Base-by-base conservation (phyloP, 2,888 invertebrate genomes). In the Mayetiola destructor region DNA sequence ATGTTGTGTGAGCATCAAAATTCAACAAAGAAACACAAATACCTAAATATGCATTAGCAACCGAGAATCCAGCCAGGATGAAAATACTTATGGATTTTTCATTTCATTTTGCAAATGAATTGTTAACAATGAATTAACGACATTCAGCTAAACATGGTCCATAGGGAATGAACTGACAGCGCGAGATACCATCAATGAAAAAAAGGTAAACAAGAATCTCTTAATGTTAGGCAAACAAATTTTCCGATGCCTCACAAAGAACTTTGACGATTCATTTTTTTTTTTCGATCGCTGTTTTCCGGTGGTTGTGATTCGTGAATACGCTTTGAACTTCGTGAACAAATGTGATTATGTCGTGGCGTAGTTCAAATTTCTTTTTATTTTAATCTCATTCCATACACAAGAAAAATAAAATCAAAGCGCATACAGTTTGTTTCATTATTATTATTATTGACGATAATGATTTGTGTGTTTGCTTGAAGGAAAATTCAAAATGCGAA, bases 81-180 rank as follows among this genome's bases (percentile, higher is more conserved):
- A n/a, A n/a, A n/a, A n/a, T n/a, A n/a, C n/a, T 18, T 21, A 12
- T 23, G 5, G 3, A 18, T 39, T 20, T 8, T 27, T 48, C 27
- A 48, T 48, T 48, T 27, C 27, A 27, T 48, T 48, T 27, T 27
- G 48, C 48, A 48, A n/a, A 48, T 48, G 48, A 48, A 48, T 48
- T 48, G 48, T 27, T 48, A 48, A 48, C 48, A 48, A 48, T 48
- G 48, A 48, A 48, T 48, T 48, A 48, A 48, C 48, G 48, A 27
- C 23, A n/a, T 48, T 48, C 18, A 36, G n/a, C 23, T 8, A 32
- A 32, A 9, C 32, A n/a, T 12, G 12, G 12, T 12, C 32, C 8
- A 32, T 32, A 12, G 32, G 12, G 32, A 32, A 32, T n/a, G 42
- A 48, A n/a, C n/a, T 6, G 16, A 27, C 2, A n/a, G 27, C 48